These are phyloP conservation scores for Brachionus rotundiformis DNA, from an alignment of 1,140 invertebrate genomes.

Conservation along the genomic window DNA sequence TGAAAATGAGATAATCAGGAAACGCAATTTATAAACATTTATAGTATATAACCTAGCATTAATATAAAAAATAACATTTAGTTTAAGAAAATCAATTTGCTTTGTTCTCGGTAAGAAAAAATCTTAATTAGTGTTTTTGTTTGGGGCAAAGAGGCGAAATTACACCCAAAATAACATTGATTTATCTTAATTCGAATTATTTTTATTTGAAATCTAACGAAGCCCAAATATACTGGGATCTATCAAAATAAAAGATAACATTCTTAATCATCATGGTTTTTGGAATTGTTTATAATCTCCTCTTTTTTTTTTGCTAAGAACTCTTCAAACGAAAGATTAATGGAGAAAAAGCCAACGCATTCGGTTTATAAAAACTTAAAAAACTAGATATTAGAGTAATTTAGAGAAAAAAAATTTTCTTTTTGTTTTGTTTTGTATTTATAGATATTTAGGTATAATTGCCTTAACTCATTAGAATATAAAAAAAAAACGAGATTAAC, in stretches of 20 bases:
- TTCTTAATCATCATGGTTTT: neutral
- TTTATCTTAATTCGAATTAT: neutral
- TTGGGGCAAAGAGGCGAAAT: neutral
- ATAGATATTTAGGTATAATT: too few relatives aligned
- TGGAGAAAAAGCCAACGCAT: neutral
- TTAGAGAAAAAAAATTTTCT: neutral
- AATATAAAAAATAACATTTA: neutral
- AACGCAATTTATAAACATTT: neutral
- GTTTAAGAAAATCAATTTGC: neutral
- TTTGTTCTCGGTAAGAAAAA: neutral
- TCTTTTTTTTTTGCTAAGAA: neutral
- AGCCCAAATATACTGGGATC: neutral
- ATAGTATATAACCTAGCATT: neutral
- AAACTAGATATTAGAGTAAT: neutral
- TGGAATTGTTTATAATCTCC: neutral
- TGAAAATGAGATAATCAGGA: neutral
- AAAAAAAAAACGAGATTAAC: neutral
- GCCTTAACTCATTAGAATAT: neutral
- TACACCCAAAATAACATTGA: neutral
- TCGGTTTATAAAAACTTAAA: neutral
- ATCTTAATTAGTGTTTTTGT: neutral
- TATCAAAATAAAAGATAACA: neutral
- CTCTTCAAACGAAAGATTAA: neutral
- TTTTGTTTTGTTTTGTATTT: neutral
- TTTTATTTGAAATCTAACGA: neutral